Evolutionary conservation across 1,140 invertebrate species (phyloP).

Genomic region (Daktulosphaira vitifoliae): DNA sequence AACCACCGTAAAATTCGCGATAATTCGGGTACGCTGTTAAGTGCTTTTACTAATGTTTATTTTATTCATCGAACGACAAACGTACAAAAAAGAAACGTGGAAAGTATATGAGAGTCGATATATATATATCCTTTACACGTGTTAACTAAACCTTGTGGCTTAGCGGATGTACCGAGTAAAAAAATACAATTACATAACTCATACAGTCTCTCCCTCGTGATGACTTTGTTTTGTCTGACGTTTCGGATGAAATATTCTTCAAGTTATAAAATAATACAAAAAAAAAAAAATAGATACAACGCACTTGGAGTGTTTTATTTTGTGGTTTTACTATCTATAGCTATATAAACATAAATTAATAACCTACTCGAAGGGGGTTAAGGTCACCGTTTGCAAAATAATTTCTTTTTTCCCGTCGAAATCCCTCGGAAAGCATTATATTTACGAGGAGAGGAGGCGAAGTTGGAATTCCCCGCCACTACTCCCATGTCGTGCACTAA

Average conservation of each 20-base stretch:
- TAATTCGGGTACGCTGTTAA: no score
- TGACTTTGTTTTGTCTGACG: not conserved
- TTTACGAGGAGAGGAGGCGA: slow-evolving; percentile 3
- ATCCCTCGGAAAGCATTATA: slow-evolving; percentile 25
- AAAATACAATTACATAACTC: slow-evolving; percentile 13
- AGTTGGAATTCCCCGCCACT: no score
- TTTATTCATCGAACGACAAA: no score
- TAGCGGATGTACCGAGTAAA: not conserved
- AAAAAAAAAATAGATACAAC: not conserved
- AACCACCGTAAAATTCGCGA: no score
- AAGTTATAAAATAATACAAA: slow-evolving; percentile 7
- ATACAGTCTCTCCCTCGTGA: not conserved
- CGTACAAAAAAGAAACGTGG: no score
- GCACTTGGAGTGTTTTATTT: not conserved
- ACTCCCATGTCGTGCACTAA: no score
- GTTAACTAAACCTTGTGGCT: not conserved
- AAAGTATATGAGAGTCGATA: no score
- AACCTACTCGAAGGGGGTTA: slow-evolving; percentile 3
- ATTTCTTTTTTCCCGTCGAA: slow-evolving; percentile 22
- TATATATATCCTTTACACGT: no score
- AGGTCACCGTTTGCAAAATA: slow-evolving; percentile 27
- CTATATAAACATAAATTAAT: slow-evolving; percentile 33
- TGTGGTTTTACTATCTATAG: not conserved
- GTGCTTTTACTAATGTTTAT: no score
- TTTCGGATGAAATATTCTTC: not conserved